Evolutionary conservation across 2,113 vertebrate genomes (phyloP), one percentile per base, ranked within the genome.

Genomic region (Sebastes fasciatus): DNA sequence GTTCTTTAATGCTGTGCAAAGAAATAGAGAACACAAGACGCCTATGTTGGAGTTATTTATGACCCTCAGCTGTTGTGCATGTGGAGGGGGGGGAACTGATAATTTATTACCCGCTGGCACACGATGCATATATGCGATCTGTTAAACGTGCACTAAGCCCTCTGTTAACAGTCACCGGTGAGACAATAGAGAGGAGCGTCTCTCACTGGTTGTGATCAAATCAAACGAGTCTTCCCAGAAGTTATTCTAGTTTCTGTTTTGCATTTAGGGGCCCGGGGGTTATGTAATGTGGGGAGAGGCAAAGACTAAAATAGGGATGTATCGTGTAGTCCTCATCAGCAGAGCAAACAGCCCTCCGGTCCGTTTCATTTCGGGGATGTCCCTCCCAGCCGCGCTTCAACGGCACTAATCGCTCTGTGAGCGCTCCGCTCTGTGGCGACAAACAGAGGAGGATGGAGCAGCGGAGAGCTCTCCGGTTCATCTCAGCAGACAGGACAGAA

Each of bases 61-160:
- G 74, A 70, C 21, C 48, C 70, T 12, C 88, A 91, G 87, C 87
- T 93, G 91, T 58, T 72, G 69, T 19, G 10, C 13, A 64, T 51
- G 51, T 60, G 58, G 0, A 6, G 57, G 3, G 52, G 13, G 43
- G 67, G 26, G 49, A 34, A 6, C 34, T 62, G 62, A 48, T 48
- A 17, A 79, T 80, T 80, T 86, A 85, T 77, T 9, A 8, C 49
- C 60, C 1, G 8, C 45, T 12, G 23, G 55, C 3, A 54, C 67
- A 79, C 16, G n/a, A 4, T 34, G 34, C 34, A 34, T 34, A 34
- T 34, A 34, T 34, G 34, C 34, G 34, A 34, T 34, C 52, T 42
- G 60, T 26, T 23, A 42, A 14, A 49, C 16, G 46, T 23, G 21
- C 52, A 14, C 42, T 62, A 2, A 57, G 71, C 66, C 73, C 17